Evolutionary conservation across 2,113 vertebrate genomes (phyloP).

Genomic region (Istiophorus platypterus): DNA sequence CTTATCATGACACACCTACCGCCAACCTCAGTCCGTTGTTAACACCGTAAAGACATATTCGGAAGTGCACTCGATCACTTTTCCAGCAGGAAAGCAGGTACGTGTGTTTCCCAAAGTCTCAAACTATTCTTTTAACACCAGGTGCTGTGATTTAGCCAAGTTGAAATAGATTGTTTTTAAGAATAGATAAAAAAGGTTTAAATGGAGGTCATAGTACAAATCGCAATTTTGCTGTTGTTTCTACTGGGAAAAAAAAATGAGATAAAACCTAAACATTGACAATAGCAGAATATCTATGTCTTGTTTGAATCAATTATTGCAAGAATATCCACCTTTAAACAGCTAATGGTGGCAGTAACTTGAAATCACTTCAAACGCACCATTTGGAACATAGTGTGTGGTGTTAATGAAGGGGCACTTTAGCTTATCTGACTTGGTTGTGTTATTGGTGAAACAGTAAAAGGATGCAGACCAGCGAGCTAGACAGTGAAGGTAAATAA

Average conservation of each 20-base stretch:
- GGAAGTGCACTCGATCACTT: not conserved
- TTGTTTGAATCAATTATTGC: no score
- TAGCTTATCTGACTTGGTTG: not conserved
- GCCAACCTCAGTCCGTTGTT: not conserved
- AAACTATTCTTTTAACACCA: not conserved
- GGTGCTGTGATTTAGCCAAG: not conserved
- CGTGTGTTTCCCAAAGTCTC: not conserved
- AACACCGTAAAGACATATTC: not conserved
- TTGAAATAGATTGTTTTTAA: not conserved
- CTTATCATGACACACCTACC: not conserved
- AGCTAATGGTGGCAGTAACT: no score
- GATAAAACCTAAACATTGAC: no score
- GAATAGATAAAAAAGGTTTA: not conserved
- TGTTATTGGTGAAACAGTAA: not conserved
- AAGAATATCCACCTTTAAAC: not conserved
- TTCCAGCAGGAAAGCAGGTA: not conserved
- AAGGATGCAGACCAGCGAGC: not conserved
- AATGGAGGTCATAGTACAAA: not conserved
- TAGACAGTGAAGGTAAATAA: not conserved
- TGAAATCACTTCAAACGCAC: not conserved
- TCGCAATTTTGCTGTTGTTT: no score
- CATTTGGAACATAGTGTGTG: not conserved
- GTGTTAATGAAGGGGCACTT: not conserved
- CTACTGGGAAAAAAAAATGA: no score
- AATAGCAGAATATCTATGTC: no score